phyloP scores from a whole-genome alignment of 2,888 invertebrate species.

The Aphodius sticticus region DNA sequence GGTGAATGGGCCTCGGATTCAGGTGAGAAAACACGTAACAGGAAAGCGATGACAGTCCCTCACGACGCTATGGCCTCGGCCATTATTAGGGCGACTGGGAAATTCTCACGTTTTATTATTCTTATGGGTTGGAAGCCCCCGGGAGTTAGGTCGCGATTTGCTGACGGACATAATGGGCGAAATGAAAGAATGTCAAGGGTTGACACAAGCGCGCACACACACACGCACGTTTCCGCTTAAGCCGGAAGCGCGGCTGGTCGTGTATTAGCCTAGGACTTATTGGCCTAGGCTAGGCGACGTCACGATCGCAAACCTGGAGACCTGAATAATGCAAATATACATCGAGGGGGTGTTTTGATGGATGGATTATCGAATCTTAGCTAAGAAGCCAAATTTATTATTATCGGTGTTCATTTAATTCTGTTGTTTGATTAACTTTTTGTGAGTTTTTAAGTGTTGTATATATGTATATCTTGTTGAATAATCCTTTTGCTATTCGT shows the following conservation, averaged over 20 bases:
- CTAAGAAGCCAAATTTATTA: too few species aligned
- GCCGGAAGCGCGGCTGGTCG: neutral
- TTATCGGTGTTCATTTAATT: too few species aligned
- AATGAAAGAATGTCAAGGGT: slow-evolving; percentile 4
- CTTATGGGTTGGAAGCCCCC: neutral
- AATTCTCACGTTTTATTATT: slow-evolving; percentile 4
- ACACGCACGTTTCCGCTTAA: neutral
- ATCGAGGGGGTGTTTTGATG: too few species aligned
- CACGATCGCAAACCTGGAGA: too few species aligned
- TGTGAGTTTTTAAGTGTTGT: too few species aligned
- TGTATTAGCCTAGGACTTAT: neutral
- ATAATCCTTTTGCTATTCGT: too few species aligned
- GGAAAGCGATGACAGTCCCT: slow-evolving; percentile 4
- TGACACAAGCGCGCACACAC: neutral
- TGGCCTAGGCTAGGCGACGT: neutral
- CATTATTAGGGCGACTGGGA: neutral
- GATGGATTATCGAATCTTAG: too few species aligned
- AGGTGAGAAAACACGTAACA: neutral
- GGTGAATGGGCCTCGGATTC: neutral
- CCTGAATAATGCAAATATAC: too few species aligned
- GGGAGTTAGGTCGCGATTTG: neutral
- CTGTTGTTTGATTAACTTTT: too few species aligned
- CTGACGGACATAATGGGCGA: neutral
- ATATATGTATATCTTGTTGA: too few species aligned
- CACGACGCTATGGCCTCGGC: neutral